Evolutionary conservation across 2,797 vertebrate species (phyloP).

Genomic region (Lepus townsendii): DNA sequence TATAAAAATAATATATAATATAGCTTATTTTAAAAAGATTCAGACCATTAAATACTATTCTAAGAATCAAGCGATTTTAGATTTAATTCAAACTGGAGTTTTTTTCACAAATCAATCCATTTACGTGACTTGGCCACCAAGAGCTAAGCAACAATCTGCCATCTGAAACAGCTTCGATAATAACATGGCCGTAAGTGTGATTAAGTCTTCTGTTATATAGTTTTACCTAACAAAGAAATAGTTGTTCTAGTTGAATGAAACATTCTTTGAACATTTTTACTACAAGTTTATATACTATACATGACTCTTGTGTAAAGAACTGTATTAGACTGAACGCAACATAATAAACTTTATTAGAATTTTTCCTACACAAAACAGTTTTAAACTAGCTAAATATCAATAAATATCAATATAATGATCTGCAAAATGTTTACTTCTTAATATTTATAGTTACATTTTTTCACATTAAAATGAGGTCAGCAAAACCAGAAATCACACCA

Average conservation of each 20-base stretch:
- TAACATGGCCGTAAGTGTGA: slow-evolving; percentile 64
- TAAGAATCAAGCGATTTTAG: slow-evolving; percentile 71
- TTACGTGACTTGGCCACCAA: slow-evolving; percentile 82
- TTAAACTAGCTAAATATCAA: slow-evolving; percentile 74
- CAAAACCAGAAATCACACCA: slow-evolving; percentile 53
- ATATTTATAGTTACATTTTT: slow-evolving; percentile 63
- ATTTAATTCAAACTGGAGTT: slow-evolving; percentile 79
- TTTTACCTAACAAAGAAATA: slow-evolving; percentile 80
- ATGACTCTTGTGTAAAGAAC: slow-evolving; percentile 61
- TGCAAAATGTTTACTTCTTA: slow-evolving; percentile 79
- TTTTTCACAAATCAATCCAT: slow-evolving; percentile 77
- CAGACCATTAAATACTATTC: slow-evolving; percentile 71
- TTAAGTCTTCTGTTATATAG: slow-evolving; percentile 76
- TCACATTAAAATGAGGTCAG: slow-evolving; percentile 47
- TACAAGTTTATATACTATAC: slow-evolving; percentile 68
- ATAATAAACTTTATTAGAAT: slow-evolving; percentile 75
- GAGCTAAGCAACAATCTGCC: slow-evolving; percentile 76
- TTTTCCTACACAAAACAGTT: slow-evolving; percentile 72
- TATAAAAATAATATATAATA: slow-evolving; percentile 61
- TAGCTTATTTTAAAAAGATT: slow-evolving; percentile 71
- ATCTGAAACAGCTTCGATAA: slow-evolving; percentile 80
- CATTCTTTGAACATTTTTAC: slow-evolving; percentile 74
- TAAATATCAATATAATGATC: slow-evolving; percentile 70
- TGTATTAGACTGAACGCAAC: slow-evolving; percentile 70
- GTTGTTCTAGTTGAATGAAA: slow-evolving; percentile 79